Evolutionary conservation across 1,140 invertebrate genomes (phyloP), one percentile per base, ranked within the genome.

Genomic region (Drepana arcuata): DNA sequence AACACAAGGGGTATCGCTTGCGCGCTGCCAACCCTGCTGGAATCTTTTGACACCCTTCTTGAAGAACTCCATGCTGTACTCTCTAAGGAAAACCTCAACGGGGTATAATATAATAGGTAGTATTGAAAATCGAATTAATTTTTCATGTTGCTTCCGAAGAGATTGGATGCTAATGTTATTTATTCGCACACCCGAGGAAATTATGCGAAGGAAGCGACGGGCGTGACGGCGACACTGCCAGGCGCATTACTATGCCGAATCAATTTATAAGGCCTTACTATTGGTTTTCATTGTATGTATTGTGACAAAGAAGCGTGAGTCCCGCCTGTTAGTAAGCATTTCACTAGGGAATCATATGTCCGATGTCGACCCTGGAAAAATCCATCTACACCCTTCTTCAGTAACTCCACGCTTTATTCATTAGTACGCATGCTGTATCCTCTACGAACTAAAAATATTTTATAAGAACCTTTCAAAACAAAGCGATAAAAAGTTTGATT

Each of bases 121-220:
- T 27, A 25, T 11, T 10, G 29, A 26, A 41, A 38, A 44, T 39
- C 10, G 23, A 23, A 35, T 29, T 34, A 34, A 39, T 34, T 26
- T 32, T 37, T 37, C 16, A 44, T 21, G 29, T 30, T 11, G 45
- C 48, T 63, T 56, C 36, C 44, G 40, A 48, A 49, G 34, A 31
- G 47, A 55, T 62, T 69, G 70, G 64, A 71, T 74, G 71, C 68
- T 61, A 67, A 71, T 72, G 61, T 68, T 75, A 72, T 72, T 72
- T 70, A 69, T 56, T 59, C 45, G 37, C 31, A 23, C 39, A 64
- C 59, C 54, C 53, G 42, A 50, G 60, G 53, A 67, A 70, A 74
- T 74, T 71, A 74, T 71, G 68, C 70, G 54, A 57, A 52, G 55
- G 52, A 55, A 57, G 52, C 58, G 52, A 49, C 58, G 61, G 38